Evolutionary conservation across 2,888 invertebrate genomes (phyloP), one percentile per base, ranked within the genome.

Genomic region (Mimas tiliae): DNA sequence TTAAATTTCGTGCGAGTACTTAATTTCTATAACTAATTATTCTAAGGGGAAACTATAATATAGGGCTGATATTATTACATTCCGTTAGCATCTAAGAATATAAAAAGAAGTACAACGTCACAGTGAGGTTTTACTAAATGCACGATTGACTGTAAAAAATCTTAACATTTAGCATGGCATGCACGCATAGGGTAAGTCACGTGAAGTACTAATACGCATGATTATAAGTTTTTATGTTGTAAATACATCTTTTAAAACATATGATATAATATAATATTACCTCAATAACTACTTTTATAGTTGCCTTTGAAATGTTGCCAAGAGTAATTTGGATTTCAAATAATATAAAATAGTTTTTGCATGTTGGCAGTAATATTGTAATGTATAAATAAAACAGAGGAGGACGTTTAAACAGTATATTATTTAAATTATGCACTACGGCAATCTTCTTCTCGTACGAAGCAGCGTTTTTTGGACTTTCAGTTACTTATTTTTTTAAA

Each of bases 151-250:
- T 33, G 11, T 16, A 34, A 9, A 53, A 53, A 53, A 16, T 34
- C 16, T 42, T 72, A 65, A 58, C 45, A 12, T 45, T 3, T 34
- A 16, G 72, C 71, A 74, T 74, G 70, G 76, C 76, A 75, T 79
- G 80, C 70, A 69, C 66, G 19, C 67, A 65, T 64, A 79, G 73
- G 82, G 82, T 82, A 80, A 78, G 77, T 81, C 69, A 74, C 70
- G 33, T 53, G 64, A 69, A 71, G 69, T 80, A 80, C 79, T 75
- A 76, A 76, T 79, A 77, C 42, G 58, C 58, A 58, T 58, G 58
- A 12, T 52, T 14, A 12, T 27, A 34, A 19, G 42, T 42, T 9
- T 9, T 34, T 55, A 52, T 21, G n/a, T 55, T 19, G 16, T 21
- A 12, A 12, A 19, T 58, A 42, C 11, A 48, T 16, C 9, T 11